Percentiles rank a stretch among this genome's conserved stretches.
These are phyloP conservation scores for Entomobrya multifasciata DNA, from an alignment of 2,888 invertebrate genomes.

Conservation along the genomic window DNA sequence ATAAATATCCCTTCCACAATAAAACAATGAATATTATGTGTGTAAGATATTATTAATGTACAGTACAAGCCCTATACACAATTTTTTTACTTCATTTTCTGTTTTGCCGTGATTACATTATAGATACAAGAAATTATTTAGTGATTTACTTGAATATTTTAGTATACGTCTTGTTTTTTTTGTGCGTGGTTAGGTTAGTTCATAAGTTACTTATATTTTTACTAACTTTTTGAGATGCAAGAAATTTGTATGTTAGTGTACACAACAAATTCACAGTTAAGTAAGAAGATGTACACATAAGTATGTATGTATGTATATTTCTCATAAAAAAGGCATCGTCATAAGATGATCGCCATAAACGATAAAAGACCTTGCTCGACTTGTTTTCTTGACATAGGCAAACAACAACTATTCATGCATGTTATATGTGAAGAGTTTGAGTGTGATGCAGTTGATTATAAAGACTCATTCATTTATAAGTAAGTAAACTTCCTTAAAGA, in stretches of 20 bases:
- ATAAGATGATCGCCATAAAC: conserved; percentile 33
- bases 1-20: not conserved
- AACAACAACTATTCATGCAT: not conserved
- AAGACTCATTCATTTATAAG: not conserved
- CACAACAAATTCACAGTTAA: conserved; percentile 49
- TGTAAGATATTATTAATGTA: too few relatives aligned
- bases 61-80: too few relatives aligned
- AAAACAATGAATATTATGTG: not conserved
- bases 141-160: conserved; percentile 22
- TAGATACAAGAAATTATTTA: not conserved
- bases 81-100: not conserved
- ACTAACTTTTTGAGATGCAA: not conserved
- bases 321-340: not conserved
- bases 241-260: not conserved
- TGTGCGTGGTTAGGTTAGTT: conserved; percentile 5
- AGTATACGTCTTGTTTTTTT: too few relatives aligned
- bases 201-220: not conserved
- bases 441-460: not conserved
- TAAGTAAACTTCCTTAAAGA: not conserved
- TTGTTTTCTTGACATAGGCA: conserved; percentile 53
- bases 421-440: not conserved
- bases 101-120: too few relatives aligned
- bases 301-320: not conserved
- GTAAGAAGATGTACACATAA: not conserved
- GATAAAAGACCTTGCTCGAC: conserved; percentile 67